Evolutionary conservation across 92 coral and sea anemone species (phyloP).

Genomic region (Porites evermanni): DNA sequence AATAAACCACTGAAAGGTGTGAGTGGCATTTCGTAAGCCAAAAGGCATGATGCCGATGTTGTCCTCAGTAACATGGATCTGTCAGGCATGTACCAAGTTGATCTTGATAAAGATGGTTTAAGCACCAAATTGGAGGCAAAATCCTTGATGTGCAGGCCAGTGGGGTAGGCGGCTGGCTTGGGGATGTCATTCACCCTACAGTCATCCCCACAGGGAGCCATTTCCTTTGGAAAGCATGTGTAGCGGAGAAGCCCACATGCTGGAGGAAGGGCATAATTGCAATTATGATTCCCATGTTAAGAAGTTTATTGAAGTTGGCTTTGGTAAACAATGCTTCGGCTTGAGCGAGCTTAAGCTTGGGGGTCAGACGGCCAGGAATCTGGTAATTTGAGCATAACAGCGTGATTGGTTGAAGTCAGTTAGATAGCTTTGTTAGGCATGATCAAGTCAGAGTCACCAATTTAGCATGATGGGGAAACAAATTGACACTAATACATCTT

Average conservation of each 20-base stretch:
- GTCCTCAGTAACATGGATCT: conserved; percentile 36
- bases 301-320: conserved; percentile 50
- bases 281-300: conserved; percentile 42
- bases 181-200: conserved; percentile 47
- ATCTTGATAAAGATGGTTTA: conserved; percentile 22
- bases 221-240: conserved; percentile 49
- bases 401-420: background rate
- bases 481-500: too few relatives aligned
- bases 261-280: conserved; percentile 40
- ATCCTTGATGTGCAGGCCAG: conserved; percentile 55
- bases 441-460: background rate
- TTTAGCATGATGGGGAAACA: background rate
- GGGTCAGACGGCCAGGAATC: background rate
- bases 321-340: conserved; percentile 9
- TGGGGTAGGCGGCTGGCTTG: conserved; percentile 44
- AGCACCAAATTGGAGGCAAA: conserved; percentile 41
- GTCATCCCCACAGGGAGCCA: conserved; percentile 59
- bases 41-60: conserved; percentile 62
- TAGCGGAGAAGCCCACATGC: conserved; percentile 61
- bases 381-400: background rate
- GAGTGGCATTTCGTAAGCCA: conserved; percentile 54
- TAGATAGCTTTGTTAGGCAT: background rate
- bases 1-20: conserved; percentile 63
- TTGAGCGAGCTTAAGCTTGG: background rate
- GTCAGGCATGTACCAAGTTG: conserved; percentile 37